phyloP scores from a whole-genome alignment of 92 coral and sea anemone genomes.

The Palythoa grandis region DNA sequence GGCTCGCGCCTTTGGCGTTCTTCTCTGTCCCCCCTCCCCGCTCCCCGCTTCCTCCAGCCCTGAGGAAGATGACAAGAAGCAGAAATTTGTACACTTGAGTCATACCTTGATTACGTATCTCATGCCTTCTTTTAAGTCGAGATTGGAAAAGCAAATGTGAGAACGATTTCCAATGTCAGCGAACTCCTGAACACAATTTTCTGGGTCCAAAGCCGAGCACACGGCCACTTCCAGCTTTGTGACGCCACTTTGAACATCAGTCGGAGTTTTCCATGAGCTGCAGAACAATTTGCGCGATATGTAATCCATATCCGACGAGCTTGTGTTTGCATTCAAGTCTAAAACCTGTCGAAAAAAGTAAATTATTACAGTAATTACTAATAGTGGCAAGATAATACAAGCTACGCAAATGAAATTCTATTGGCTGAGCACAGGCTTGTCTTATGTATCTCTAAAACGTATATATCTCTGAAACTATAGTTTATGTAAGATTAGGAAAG shows the following conservation, averaged over 20 bases:
- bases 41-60: too few species aligned
- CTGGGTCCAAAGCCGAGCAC: conserved; percentile 59
- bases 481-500: too few species aligned
- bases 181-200: conserved; percentile 62
- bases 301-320: conserved; percentile 52
- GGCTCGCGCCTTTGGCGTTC: too few species aligned
- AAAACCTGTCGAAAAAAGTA: conserved; percentile 1
- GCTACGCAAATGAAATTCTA: not conserved
- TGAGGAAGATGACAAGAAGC: not conserved
- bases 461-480: too few species aligned
- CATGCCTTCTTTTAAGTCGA: conserved; percentile 66
- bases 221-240: conserved; percentile 60
- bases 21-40: too few species aligned
- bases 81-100: not conserved
- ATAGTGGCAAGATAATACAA: not conserved
- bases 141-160: conserved; percentile 58
- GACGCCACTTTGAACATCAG: conserved; percentile 70
- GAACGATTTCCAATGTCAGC: conserved; percentile 60
- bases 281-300: conserved; percentile 56
- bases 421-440: too few species aligned
- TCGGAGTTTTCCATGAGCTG: conserved; percentile 52
- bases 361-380: not conserved
- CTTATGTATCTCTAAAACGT: too few species aligned
- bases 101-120: conserved; percentile 49
- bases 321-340: conserved; percentile 18